Evolutionary conservation across 2,888 invertebrate genomes (phyloP).

Genomic region (Didymodactylos carnosus): DNA sequence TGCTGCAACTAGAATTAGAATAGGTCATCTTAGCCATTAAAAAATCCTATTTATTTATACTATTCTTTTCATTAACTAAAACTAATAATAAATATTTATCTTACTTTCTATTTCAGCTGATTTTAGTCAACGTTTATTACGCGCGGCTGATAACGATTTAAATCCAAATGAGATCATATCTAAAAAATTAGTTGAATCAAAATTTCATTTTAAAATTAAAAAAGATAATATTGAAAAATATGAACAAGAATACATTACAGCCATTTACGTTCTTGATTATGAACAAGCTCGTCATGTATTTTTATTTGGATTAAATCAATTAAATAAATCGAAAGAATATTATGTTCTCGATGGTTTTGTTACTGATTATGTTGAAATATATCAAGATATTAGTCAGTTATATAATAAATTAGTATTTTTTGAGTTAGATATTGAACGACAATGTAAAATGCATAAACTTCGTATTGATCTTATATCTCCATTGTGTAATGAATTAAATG

Average conservation of each 20-base stretch:
- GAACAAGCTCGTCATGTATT: conserved; percentile 63
- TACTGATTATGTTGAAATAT: conserved; percentile 63
- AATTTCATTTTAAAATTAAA: conserved; percentile 31
- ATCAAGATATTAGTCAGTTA: conserved; percentile 30
- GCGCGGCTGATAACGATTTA: conserved; percentile 1
- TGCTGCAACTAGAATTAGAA: background rate
- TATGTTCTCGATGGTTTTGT: conserved; percentile 65
- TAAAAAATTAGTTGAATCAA: conserved; percentile 15
- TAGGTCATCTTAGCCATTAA: too few relatives aligned
- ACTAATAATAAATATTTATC: too few relatives aligned
- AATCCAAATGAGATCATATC: background rate
- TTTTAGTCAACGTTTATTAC: background rate
- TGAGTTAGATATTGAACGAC: conserved; percentile 57
- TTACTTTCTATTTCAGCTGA: too few relatives aligned
- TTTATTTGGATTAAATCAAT: conserved; percentile 53
- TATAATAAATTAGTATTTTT: conserved; percentile 53
- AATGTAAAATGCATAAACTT: conserved; percentile 73
- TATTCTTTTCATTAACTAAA: too few relatives aligned
- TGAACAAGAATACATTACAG: too few relatives aligned
- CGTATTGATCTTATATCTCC: conserved; percentile 61
- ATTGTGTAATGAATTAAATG: conserved; percentile 58
- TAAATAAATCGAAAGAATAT: conserved; percentile 58
- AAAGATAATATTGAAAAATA: too few relatives aligned
- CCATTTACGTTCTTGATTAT: conserved; percentile 43
- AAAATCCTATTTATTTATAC: too few relatives aligned